Percentiles rank a stretch among this genome's conserved stretches.
phyloP scores from a whole-genome alignment of 2,113 vertebrate genomes.

The Lampris incognitus region DNA sequence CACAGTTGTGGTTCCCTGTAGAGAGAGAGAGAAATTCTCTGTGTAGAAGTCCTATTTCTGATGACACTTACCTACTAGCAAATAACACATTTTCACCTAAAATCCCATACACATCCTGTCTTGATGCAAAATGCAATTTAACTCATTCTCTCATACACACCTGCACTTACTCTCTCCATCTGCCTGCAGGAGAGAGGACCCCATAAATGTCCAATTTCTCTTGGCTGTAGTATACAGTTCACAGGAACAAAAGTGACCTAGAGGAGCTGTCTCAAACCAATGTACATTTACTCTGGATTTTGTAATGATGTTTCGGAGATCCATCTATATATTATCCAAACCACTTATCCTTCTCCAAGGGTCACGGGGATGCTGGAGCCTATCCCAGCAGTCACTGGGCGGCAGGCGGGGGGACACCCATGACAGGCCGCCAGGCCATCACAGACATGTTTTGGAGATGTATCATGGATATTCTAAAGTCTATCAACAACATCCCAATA shows the following conservation, averaged over 20 bases:
- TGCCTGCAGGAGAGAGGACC: background rate
- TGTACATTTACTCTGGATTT: too few species aligned
- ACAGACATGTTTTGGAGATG: background rate
- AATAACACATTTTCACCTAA: too few species aligned
- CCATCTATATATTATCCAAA: too few species aligned
- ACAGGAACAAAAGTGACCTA: background rate
- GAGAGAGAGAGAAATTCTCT: background rate
- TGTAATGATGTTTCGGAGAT: too few species aligned
- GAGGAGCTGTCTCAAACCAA: background rate
- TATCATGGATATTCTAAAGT: background rate
- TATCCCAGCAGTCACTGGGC: too few species aligned
- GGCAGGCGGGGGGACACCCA: too few species aligned
- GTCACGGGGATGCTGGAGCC: too few species aligned
- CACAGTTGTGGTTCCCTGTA: too few species aligned
- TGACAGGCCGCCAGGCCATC: too few species aligned
- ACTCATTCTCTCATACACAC: background rate
- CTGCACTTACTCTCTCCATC: background rate
- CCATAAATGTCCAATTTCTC: conserved; percentile 23
- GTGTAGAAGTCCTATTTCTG: background rate
- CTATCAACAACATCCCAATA: background rate
- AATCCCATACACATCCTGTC: background rate
- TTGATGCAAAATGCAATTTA: background rate
- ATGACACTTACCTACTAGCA: too few species aligned
- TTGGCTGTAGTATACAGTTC: background rate
- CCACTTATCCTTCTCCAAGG: too few species aligned